Conservation (phyloP, 2,797 vertebrate genomes). For the Myotis pilosus region DNA sequence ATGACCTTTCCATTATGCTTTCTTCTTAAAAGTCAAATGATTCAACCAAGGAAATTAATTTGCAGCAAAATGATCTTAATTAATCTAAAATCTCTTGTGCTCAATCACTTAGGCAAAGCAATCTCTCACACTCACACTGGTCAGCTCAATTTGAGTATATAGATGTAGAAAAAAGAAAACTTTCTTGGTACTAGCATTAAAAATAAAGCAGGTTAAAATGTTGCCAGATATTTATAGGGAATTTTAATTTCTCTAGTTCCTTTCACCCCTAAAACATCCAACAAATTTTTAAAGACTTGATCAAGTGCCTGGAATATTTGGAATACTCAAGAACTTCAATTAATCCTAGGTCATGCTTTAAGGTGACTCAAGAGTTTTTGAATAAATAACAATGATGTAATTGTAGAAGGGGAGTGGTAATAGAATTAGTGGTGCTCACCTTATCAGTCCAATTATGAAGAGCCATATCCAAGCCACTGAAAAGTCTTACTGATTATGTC, state of each 20-base stretch:
- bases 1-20: not conserved
- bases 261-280: not conserved
- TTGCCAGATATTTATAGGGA: not conserved
- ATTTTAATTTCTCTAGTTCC: not conserved
- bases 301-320: not conserved
- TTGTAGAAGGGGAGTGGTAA: not conserved
- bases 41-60: not conserved
- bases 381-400: not conserved
- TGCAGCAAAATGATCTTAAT: not conserved
- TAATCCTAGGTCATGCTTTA: not conserved
- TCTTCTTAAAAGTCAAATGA: constrained; percentile 26
- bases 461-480: not conserved
- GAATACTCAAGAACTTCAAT: not conserved
- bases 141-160: not conserved
- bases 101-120: not conserved
- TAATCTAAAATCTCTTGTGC: not conserved
- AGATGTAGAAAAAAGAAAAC: not conserved
- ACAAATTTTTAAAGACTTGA: not conserved
- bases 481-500: not conserved
- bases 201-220: not conserved
- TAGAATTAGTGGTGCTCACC: not conserved
- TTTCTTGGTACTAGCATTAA: not conserved
- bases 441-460: not conserved
- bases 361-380: not conserved
- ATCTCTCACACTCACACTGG: not conserved